Evolutionary conservation across 2,888 invertebrate genomes (phyloP).

Genomic region (Scrobipalpa costella): DNA sequence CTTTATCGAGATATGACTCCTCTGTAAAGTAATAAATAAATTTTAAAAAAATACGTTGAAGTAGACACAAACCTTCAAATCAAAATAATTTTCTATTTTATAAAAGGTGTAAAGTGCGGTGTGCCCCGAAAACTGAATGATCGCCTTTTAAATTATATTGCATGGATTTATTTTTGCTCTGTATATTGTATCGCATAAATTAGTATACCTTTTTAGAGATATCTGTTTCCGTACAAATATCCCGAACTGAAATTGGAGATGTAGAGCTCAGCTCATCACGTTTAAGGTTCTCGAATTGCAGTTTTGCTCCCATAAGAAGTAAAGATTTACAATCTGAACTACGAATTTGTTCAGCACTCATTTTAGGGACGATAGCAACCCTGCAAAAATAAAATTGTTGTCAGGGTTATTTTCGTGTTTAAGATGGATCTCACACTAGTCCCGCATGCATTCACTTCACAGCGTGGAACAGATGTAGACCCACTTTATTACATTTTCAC

Average conservation of each 20-base stretch:
- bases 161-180: background rate
- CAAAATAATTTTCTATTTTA: no score
- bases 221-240: constrained; percentile 2
- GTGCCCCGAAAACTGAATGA: no score
- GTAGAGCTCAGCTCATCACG: background rate
- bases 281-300: constrained; percentile 9
- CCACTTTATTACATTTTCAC: no score
- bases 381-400: background rate
- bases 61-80: background rate
- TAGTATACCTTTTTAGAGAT: background rate
- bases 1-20: background rate
- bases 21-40: constrained; percentile 19
- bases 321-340: constrained; percentile 10
- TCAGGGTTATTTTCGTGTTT: background rate
- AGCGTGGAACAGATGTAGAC: no score
- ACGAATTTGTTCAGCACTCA: background rate
- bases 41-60: background rate
- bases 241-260: background rate
- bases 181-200: no score
- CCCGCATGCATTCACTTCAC: no score
- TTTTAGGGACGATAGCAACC: background rate
- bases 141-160: no score
- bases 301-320: constrained; percentile 22
- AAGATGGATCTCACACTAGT: no score
- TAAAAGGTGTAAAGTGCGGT: no score